phyloP scores from a whole-genome alignment of 2,113 vertebrate genomes.

The Phoxinus phoxinus region DNA sequence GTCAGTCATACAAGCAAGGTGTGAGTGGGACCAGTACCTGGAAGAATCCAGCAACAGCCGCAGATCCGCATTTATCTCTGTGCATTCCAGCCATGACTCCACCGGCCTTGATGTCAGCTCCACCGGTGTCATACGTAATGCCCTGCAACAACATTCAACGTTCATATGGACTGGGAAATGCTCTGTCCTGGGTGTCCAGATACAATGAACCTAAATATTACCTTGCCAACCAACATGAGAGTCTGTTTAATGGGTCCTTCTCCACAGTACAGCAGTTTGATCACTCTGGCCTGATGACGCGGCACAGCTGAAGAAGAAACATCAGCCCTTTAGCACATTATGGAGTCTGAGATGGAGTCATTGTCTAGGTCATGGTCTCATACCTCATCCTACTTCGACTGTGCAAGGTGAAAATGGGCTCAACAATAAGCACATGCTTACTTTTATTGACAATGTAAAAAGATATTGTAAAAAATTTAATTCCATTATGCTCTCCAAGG shows the following conservation, averaged over 20 bases:
- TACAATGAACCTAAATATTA: conserved; percentile 50
- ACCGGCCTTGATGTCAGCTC: conserved; percentile 83
- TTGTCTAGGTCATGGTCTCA: background rate
- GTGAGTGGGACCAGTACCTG: conserved; percentile 63
- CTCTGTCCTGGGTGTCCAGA: background rate
- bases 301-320: conserved; percentile 67
- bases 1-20: background rate
- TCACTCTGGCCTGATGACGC: conserved; percentile 80
- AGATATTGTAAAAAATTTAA: background rate
- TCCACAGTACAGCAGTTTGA: conserved; percentile 78
- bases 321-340: background rate
- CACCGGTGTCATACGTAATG: conserved; percentile 83
- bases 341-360: background rate
- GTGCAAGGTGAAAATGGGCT: background rate
- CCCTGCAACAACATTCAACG: conserved; percentile 65
- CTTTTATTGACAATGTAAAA: background rate
- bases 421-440: background rate
- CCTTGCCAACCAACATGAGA: conserved; percentile 82
- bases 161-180: background rate
- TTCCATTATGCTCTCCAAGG: too few species aligned
- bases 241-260: conserved; percentile 75
- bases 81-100: conserved; percentile 84
- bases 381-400: too few species aligned
- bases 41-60: conserved; percentile 82
- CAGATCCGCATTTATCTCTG: conserved; percentile 84